Conservation (phyloP, 2,888 invertebrate genomes). For the Fissipunctia ypsillon region DNA sequence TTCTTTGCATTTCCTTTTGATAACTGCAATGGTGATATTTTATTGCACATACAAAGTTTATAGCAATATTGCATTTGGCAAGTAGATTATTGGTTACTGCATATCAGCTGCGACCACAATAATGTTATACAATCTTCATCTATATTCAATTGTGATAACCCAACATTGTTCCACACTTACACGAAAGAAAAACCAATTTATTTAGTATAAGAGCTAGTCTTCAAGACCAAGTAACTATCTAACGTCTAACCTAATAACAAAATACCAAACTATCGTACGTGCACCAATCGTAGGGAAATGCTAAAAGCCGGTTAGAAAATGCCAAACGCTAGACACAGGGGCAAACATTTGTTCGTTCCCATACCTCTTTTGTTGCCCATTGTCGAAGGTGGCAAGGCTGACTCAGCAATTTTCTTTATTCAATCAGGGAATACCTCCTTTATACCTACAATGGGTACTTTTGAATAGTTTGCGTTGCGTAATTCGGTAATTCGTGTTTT, state of each 20-base stretch:
- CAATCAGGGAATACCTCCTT: conserved; percentile 68
- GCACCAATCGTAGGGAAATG: conserved; percentile 68
- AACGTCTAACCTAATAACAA: conserved; percentile 30
- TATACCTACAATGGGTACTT: conserved; percentile 53
- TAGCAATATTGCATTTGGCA: not conserved
- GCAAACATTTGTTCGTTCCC: conserved; percentile 75
- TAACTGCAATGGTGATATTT: conserved; percentile 6
- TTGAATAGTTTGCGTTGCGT: conserved; percentile 62
- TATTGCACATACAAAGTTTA: conserved; percentile 9
- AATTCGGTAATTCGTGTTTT: conserved; percentile 65
- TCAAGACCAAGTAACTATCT: not conserved
- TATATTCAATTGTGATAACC: not conserved
- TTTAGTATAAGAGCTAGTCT: not conserved
- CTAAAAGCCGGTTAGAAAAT: conserved; percentile 75
- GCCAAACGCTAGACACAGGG: conserved; percentile 71
- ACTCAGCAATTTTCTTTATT: conserved; percentile 71
- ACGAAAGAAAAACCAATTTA: too few species aligned
- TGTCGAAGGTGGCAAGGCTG: conserved; percentile 69
- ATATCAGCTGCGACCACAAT: not conserved
- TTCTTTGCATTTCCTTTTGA: too few species aligned
- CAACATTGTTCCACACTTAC: not conserved
- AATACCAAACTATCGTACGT: conserved; percentile 52
- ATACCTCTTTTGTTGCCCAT: conserved; percentile 68
- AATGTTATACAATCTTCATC: not conserved
- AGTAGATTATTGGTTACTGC: not conserved